Evolutionary conservation across 2,797 vertebrate genomes (phyloP), one percentile per base, ranked within the genome.

Genomic region (Lagodon rhomboides): DNA sequence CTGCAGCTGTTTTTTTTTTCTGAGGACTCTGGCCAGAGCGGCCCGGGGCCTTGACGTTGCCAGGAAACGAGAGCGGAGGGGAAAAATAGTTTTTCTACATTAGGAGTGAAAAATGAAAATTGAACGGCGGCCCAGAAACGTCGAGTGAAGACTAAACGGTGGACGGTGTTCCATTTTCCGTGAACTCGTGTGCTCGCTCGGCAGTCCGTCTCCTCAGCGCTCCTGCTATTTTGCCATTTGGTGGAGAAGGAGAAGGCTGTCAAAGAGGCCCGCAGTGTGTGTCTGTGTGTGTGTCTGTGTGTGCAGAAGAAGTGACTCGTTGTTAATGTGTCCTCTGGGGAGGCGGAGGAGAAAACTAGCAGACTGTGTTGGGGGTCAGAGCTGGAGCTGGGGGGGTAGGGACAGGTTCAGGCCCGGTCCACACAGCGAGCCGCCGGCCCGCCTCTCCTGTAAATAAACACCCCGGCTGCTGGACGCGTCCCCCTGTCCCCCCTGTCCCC

Each of bases 1-100:
- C 95, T 95, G 95, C 96, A 96, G 96, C 96, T 96, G 96, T 94
- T 90, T 89, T 92, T 91, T 94, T 90, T 89, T 92, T 91, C 84
- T 95, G 95, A 95, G 92, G 89, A 93, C 93, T 93, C 94, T 95
- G 94, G 95, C 94, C 94, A 84, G 83, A 94, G 92, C 90, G 85
- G 78, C 59, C 87, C 49, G 80, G 80, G 92, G 71, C 84, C 85
- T 92, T 75, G 82, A 80, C 53, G 85, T 90, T 87, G 95, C 95
- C 96, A 95, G 95, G 95, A 94, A 94, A 95, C 91, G 86, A 90
- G 95, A 95, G 95, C 93, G 94, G 95, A 74, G 82, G 47, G 77
- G 82, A 44, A 93, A 95, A 96, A 93, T 94, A 95, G 94, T 96
- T 96, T 95, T 95, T 96, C 95, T 95, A 92, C 94, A 94, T 90